Base-by-base conservation (phyloP, 2,113 vertebrate genomes). In the Lagopus leucura region DNA sequence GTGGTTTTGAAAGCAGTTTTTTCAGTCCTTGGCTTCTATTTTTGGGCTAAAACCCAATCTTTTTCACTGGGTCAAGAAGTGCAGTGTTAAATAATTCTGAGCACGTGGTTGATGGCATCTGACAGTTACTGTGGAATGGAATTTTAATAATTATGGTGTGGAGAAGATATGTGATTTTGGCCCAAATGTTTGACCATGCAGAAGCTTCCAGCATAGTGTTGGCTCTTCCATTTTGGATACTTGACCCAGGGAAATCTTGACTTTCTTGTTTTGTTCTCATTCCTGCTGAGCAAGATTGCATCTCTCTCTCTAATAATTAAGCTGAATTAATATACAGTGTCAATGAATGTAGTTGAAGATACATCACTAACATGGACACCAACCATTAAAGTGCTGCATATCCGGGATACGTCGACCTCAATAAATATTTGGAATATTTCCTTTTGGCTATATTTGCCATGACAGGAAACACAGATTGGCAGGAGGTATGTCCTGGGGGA, bases 381-480 rank as follows among this genome's bases (percentile, higher is more conserved):
- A 80, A 2, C 60, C 38, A 42, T 74, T 61, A 27, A 81, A 84
- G 34, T 77, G 36, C 50, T 80, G 10, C 38, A 36, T 54, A 47
- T 11, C 69, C 45, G 11, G 1, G 73, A 45, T 88, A 47, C 48
- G 5, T 75, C 55, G 63, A 66, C 58, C 34, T 77, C 66, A 63
- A 3, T 32, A 72, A 88, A 76, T 82, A 73, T 13, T 75, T 73
- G 21, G 25, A 73, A 64, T 86, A n/a, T 78, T 93, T 80, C 85
- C 50, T 77, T 84, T 88, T 76, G 38, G 50, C 81, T 94, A 1
- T 36, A 32, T 83, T 78, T 92, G 36, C 88, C 80, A 4, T n/a
- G 77, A 30, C 86, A 88, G 83, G 83, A 90, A 93, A 70, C 78
- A 18, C 65, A 83, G 9, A 83, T 57, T 94, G 90, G 88, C 86